phyloP scores from a whole-genome alignment of 2,113 vertebrate genomes.

The Podilymbus podiceps region DNA sequence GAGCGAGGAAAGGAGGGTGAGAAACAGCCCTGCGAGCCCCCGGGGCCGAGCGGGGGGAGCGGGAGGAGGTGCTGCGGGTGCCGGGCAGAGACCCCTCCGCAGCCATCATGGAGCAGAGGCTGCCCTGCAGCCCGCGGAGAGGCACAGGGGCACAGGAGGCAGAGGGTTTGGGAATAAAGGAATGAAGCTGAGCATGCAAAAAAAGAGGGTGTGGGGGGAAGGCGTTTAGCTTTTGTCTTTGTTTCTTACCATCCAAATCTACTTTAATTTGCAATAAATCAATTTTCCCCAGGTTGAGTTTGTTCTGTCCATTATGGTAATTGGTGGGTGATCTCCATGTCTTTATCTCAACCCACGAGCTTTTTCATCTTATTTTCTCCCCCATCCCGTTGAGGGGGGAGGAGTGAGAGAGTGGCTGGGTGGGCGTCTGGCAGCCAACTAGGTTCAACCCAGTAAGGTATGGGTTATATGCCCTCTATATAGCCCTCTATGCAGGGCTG shows the following conservation, averaged over 20 bases:
- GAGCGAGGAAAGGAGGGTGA: not conserved
- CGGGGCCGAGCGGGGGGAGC: not conserved
- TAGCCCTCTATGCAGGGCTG: not conserved
- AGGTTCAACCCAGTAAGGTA: not conserved
- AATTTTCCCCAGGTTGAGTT: not conserved
- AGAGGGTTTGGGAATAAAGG: not conserved
- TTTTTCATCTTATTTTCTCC: not conserved
- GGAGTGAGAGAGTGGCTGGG: not conserved
- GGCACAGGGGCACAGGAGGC: not conserved
- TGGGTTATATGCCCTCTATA: no score
- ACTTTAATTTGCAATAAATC: not conserved
- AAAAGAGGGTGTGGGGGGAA: accelerated
- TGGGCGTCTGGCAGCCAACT: not conserved
- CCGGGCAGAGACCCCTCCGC: no score
- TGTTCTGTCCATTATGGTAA: not conserved
- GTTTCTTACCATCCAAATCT: not conserved
- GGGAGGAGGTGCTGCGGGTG: not conserved
- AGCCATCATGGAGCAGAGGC: not conserved
- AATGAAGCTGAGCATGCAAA: not conserved
- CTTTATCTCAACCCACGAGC: not conserved
- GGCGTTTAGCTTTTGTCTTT: not conserved
- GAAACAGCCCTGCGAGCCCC: not conserved
- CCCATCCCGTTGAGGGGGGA: not conserved
- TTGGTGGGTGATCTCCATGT: not conserved
- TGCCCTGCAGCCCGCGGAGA: not conserved